A percentile compares a stretch with the other conserved stretches of the same genome.
phyloP scores from a whole-genome alignment of 2,113 vertebrate species.

The Muscicapa adusta region DNA sequence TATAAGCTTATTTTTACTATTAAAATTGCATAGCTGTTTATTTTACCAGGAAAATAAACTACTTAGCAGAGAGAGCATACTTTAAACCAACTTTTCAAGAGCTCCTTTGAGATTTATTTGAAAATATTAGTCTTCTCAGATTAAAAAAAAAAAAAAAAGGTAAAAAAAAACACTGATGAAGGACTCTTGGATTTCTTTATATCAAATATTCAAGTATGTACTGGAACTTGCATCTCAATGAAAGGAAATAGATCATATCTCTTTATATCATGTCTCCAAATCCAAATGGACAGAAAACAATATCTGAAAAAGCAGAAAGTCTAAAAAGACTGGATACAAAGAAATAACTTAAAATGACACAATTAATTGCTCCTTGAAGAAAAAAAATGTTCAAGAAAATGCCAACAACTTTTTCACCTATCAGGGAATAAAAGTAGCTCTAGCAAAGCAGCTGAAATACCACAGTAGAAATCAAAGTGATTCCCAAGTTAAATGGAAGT shows the following conservation, averaged over 20 bases:
- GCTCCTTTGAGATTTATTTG: background rate
- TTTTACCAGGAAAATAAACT: background rate
- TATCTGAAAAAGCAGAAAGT: background rate
- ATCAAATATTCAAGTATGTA: background rate
- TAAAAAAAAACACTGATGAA: background rate
- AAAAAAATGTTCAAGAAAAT: background rate
- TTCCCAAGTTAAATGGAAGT: background rate
- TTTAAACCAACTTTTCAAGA: background rate
- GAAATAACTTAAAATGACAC: background rate
- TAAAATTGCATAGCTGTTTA: background rate
- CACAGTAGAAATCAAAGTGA: background rate
- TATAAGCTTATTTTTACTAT: background rate
- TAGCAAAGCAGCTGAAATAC: background rate
- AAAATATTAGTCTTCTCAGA: background rate
- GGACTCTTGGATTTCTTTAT: background rate
- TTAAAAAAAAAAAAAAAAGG: background rate
- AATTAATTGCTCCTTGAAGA: background rate
- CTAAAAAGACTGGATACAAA: background rate
- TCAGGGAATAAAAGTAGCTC: background rate
- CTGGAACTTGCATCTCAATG: background rate
- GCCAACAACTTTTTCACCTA: background rate
- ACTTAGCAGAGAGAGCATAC: background rate
- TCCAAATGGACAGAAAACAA: background rate
- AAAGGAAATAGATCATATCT: background rate
- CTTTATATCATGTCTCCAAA: background rate